phyloP scores from a whole-genome alignment of 2,797 vertebrate genomes.

The Bovichtus variegatus region DNA sequence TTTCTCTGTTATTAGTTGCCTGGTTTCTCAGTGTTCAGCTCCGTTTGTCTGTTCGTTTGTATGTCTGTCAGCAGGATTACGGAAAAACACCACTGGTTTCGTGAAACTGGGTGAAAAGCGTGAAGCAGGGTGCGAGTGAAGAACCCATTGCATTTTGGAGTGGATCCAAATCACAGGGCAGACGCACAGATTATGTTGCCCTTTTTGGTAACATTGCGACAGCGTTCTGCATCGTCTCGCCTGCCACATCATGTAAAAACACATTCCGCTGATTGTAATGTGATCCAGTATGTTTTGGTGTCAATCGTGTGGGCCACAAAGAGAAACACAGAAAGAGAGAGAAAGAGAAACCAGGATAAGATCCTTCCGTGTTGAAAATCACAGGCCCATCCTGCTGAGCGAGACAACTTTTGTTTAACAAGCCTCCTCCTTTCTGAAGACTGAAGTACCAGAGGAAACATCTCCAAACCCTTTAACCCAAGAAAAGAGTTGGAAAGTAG shows the following conservation, averaged over 20 bases:
- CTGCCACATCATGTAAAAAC: not conserved
- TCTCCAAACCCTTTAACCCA: slow-evolving; percentile 23
- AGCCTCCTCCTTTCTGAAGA: slow-evolving; percentile 45
- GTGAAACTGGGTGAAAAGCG: too few species aligned
- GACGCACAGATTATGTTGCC: too few species aligned
- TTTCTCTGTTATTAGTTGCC: not conserved
- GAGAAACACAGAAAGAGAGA: not conserved
- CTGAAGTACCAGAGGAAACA: slow-evolving; percentile 38
- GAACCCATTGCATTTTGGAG: too few species aligned
- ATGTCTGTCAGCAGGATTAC: too few species aligned
- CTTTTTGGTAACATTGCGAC: too few species aligned
- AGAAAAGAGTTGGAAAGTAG: slow-evolving; percentile 47
- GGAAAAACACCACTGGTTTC: too few species aligned
- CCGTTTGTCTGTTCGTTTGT: too few species aligned
- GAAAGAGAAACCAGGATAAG: slow-evolving; percentile 13
- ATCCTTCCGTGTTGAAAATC: slow-evolving; percentile 6
- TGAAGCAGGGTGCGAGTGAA: too few species aligned
- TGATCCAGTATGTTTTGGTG: not conserved
- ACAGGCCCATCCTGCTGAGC: slow-evolving; percentile 40
- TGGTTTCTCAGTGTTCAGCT: too few species aligned
- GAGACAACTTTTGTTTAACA: slow-evolving; percentile 49
- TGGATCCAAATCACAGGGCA: too few species aligned
- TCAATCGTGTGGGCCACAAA: not conserved
- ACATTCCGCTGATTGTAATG: not conserved
- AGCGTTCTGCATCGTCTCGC: not conserved